Evolutionary conservation across 1,140 invertebrate genomes (phyloP).

Genomic region (Papilio aristodemus): DNA sequence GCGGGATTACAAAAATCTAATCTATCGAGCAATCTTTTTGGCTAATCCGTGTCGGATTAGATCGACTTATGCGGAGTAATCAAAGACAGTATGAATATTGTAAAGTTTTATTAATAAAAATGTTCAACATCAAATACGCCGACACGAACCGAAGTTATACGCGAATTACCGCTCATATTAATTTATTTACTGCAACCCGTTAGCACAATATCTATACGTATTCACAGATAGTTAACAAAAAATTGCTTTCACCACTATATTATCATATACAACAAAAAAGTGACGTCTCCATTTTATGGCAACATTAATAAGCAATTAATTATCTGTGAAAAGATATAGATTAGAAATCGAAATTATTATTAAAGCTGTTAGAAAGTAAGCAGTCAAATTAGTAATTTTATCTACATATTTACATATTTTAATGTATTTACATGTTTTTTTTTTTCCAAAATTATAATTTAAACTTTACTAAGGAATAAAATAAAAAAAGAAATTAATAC

Average conservation of each 20-base stretch:
- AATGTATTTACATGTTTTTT: neutral
- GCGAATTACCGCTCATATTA: neutral
- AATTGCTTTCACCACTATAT: neutral
- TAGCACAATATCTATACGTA: neutral
- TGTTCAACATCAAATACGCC: constrained; percentile 19
- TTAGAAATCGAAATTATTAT: neutral
- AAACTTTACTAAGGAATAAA: neutral
- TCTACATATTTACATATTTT: constrained; percentile 21
- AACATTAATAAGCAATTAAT: neutral
- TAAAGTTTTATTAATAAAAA: constrained; percentile 22
- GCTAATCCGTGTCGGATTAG: constrained; percentile 14
- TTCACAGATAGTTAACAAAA: neutral
- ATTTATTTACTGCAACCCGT: neutral
- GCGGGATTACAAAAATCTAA: constrained; percentile 2
- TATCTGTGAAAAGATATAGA: constrained; percentile 1
- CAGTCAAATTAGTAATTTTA: neutral
- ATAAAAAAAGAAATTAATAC: neutral
- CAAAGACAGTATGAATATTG: constrained; percentile 32
- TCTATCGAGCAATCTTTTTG: constrained; percentile 1
- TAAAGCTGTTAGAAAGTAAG: neutral
- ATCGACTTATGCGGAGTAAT: constrained; percentile 32
- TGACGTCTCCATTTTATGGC: neutral
- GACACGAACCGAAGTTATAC: constrained; percentile 1
- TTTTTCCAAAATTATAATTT: neutral
- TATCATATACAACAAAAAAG: neutral